Base-by-base conservation (phyloP, 2,888 invertebrate genomes). In the Drosophila siamana region DNA sequence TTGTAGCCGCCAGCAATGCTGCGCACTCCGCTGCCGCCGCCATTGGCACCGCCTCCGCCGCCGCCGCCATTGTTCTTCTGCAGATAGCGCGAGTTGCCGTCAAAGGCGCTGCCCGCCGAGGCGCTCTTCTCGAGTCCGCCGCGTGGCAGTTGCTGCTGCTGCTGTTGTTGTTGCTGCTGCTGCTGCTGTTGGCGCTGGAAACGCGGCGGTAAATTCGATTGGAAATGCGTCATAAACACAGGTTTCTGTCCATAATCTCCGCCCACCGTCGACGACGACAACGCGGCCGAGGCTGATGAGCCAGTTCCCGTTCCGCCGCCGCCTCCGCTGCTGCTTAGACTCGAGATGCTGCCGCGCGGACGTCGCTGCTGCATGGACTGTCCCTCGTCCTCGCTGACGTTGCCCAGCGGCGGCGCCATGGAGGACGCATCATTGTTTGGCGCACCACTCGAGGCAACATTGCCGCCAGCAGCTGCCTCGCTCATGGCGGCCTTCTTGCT, bases 151-250 rank as follows among this genome's bases (percentile, higher is more conserved):
- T 96, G 77, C 60, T 71, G 84, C 64, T 57, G 76, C 28, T 87
- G 86, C 9, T 73, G 73, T 9, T 72, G 72, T 5, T 86, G 85
- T 1, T 86, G 89, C n/a, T 84, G 86, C 19, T 89, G 85, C 60
- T 89, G 80, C 74, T 91, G 91, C 83, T 96, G 96, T 86, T 96
- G 96, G 85, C 96, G 96, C 85, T 95, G 94, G 92, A 97, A 97
- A 64, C 98, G 94, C 13, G 98, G 98, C 56, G 98, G 97, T 88
- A 98, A 94, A 92, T 97, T 96, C 52, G 94, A 95, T 91, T 96
- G 96, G 92, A 96, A 97, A 75, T 95, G 95, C 84, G 95, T 94
- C 6, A 95, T 95, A 90, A 95, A 96, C 26, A 88, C 80, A 0
- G 84, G 56, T 62, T 91, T 91, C 33, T 83, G 78, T 11, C 80